Base-by-base conservation (phyloP, 2,797 vertebrate genomes). In the Pogonophryne albipinna region DNA sequence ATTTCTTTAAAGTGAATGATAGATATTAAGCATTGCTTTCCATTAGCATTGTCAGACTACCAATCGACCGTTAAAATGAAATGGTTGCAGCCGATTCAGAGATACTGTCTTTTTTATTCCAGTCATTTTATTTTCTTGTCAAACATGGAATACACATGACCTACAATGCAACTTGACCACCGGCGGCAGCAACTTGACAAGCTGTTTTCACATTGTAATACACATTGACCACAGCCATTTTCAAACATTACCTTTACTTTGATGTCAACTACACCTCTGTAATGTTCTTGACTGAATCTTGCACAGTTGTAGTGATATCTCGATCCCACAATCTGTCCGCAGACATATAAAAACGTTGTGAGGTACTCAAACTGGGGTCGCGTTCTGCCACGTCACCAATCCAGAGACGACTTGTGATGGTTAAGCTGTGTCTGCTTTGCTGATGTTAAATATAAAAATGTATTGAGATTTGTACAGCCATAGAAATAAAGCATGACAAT, bases 401-500 rank as follows among this genome's bases (percentile, higher is more conserved):
- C 10, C 27, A 16, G 50, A 63, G 4, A 23, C 9, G 6, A 12
- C 31, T 19, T 74, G 44, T 73, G 20, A 44, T 51, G 13, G 0
- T 27, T 42, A 14, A 23, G 34, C 45, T 20, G 56, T 62, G 20
- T 52, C 20, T 50, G 19, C 38, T 49, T 46, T 41, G 41, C 23
- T 57, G 34, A 31, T 46, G 58, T 52, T 17, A 52, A 47, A 65
- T 27, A 4, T 45, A 44, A 62, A 38, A 75, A 17, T 44, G 20
- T n/a, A 45, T 44, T 50, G 46, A 19, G 5, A 13, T 31, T 27
- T 59, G 5, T 47, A 42, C 44, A 55, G n/a, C 46, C 10, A 23
- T 17, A 23, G 16, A 61, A 49, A 15, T 17, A 55, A 34, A 62
- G 15, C 8, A n/a, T 8, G 10, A 11, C 13, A 42, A 13, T 10